Conservation (phyloP, 2,888 invertebrate genomes). For the Synergus laeviventris region DNA sequence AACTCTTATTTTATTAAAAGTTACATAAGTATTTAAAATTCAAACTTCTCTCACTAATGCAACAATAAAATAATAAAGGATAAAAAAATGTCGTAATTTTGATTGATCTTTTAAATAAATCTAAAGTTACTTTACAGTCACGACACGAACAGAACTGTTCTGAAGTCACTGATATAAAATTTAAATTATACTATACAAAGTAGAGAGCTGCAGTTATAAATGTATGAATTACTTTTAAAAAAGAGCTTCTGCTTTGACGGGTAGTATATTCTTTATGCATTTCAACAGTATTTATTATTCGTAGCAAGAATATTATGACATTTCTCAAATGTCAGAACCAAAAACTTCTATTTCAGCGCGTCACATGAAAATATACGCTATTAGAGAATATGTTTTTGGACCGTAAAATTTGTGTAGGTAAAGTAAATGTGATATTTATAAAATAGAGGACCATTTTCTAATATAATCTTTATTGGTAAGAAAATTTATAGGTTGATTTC, state of each 20-base stretch:
- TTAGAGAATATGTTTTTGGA: conserved; percentile 17
- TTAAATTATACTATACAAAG: too few relatives aligned
- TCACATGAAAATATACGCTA: conserved; percentile 9
- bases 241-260: neutral
- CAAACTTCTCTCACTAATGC: neutral
- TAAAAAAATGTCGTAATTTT: neutral
- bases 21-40: neutral
- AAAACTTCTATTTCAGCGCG: conserved; percentile 26
- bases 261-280: neutral
- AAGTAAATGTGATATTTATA: neutral
- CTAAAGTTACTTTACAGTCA: neutral
- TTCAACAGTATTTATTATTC: conserved; percentile 1
- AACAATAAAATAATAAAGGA: neutral
- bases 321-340: conserved; percentile 17
- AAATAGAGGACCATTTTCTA: neutral
- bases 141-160: too few relatives aligned
- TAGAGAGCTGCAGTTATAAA: neutral
- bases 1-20: neutral
- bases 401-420: neutral
- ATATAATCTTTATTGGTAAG: neutral
- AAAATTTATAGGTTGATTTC: too few relatives aligned
- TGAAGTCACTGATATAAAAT: too few relatives aligned
- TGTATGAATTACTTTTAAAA: neutral
- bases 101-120: neutral
- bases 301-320: conserved; percentile 13